Conservation (phyloP, 2,113 vertebrate genomes). For the Ceyx cyanopectus region DNA sequence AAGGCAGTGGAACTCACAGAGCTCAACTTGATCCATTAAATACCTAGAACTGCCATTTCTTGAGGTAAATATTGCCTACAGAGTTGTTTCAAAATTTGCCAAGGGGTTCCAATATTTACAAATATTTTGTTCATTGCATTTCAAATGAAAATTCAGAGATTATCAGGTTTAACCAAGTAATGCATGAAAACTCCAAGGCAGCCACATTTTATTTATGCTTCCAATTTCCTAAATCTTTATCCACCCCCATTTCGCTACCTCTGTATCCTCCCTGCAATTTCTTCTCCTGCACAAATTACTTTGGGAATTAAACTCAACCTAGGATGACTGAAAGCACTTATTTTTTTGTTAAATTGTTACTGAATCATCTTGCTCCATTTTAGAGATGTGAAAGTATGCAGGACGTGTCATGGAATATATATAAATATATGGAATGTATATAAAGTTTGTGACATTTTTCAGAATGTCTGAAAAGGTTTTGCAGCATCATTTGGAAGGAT, state of each 20-base stretch:
- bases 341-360: neutral
- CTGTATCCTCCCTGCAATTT: neutral
- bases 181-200: neutral
- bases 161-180: slow-evolving; percentile 31
- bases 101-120: neutral
- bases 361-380: neutral
- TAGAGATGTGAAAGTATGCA: neutral
- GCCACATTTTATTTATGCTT: neutral
- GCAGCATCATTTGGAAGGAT: neutral
- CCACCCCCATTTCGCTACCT: neutral
- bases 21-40: slow-evolving; percentile 13
- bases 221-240: neutral
- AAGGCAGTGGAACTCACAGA: neutral
- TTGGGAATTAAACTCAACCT: neutral
- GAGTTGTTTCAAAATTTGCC: neutral
- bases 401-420: neutral
- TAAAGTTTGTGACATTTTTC: neutral
- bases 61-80: slow-evolving; percentile 1
- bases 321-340: neutral
- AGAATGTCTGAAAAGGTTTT: neutral
- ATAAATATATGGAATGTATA: neutral
- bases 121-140: neutral
- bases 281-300: slow-evolving; percentile 12
- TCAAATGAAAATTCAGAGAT: neutral
- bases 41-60: neutral